Conservation (phyloP, 2,888 invertebrate species). For the Litoditis marina region DNA sequence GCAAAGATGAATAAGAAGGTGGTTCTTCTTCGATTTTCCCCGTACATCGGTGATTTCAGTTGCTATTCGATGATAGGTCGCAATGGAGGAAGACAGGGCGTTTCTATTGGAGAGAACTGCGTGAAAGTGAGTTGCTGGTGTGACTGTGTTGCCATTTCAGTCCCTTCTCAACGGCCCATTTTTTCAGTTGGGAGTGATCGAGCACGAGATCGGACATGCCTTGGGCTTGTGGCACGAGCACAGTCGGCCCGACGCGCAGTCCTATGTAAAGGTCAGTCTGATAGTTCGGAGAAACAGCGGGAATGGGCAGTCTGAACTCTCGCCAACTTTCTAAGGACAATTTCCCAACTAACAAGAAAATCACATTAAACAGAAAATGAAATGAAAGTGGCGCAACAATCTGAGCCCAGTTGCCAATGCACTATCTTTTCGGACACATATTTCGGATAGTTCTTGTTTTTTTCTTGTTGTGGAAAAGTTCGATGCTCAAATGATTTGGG, state of each 20-base stretch:
- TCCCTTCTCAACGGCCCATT: slow-evolving; percentile 1
- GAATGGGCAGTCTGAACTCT: no score
- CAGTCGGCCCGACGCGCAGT: slow-evolving; percentile 55
- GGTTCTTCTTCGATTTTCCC: not conserved
- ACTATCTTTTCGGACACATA: no score
- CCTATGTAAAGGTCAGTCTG: slow-evolving; percentile 30
- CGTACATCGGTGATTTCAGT: slow-evolving; percentile 25
- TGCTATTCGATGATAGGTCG: slow-evolving; percentile 62
- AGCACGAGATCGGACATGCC: slow-evolving; percentile 60
- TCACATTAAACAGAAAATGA: not conserved
- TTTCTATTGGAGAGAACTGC: slow-evolving; percentile 60
- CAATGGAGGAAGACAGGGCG: slow-evolving; percentile 59
- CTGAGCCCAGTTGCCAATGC: no score
- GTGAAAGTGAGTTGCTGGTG: slow-evolving; percentile 39
- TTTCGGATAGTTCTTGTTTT: no score
- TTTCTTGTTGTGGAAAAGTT: no score
- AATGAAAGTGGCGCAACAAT: not conserved
- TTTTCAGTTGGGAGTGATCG: slow-evolving; percentile 56
- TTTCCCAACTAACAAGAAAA: not conserved
- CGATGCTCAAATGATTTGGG: no score
- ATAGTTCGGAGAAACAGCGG: not conserved
- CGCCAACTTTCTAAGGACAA: no score
- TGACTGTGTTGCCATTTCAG: slow-evolving; percentile 5
- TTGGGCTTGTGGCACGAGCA: slow-evolving; percentile 62
- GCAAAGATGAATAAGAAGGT: no score